These are phyloP conservation scores for Oasisia sp. DNA, from an alignment of 2,888 invertebrate genomes.

Conservation along the genomic window DNA sequence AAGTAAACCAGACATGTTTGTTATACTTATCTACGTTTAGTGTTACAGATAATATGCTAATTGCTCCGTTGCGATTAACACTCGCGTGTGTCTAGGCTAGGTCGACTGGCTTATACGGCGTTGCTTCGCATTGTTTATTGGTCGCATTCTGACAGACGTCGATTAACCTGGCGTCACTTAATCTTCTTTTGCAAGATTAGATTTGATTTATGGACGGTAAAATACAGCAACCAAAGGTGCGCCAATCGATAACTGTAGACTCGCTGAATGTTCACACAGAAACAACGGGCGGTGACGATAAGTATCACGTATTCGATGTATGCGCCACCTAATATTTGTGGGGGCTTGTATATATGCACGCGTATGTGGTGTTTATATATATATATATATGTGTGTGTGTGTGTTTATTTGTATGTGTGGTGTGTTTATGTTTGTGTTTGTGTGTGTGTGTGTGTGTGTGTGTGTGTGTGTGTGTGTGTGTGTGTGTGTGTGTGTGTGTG, in stretches of 20 bases:
- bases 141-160: neutral
- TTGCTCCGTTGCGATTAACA: neutral
- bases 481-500: no score
- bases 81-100: neutral
- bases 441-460: no score
- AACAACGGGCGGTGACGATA: neutral
- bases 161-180: neutral
- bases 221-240: neutral
- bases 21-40: neutral
- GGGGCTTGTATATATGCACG: no score
- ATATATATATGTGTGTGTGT: no score
- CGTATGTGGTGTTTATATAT: no score
- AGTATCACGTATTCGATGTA: no score
- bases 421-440: no score
- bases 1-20: neutral
- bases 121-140: neutral
- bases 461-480: no score
- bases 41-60: constrained; percentile 2
- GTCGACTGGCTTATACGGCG: neutral
- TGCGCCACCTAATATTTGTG: no score
- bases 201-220: neutral
- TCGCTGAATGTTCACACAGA: neutral
- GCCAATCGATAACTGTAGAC: neutral
- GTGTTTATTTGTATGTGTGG: no score
- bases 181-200: neutral